These are phyloP conservation scores for Brachypodius melanocephalos DNA, from an alignment of 2,113 vertebrate genomes.

Conservation along the genomic window DNA sequence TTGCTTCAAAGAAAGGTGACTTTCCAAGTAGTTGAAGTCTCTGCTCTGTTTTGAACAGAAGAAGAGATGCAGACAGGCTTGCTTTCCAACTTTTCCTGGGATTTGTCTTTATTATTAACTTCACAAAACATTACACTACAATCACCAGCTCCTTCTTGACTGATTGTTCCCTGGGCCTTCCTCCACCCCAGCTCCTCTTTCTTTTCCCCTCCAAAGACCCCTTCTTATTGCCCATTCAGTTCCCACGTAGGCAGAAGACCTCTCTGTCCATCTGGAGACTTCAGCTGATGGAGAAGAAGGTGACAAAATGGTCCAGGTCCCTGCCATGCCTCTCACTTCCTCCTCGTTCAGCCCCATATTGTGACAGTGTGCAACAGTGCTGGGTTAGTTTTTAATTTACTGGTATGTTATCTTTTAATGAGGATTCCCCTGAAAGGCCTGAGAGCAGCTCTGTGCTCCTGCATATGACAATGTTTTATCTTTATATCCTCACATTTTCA, in stretches of 20 bases:
- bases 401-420: not conserved
- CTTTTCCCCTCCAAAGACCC: not conserved
- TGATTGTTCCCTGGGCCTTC: not conserved
- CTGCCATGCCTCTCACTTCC: not conserved
- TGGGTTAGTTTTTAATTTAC: not conserved
- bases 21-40: not conserved
- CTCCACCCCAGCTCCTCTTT: not conserved
- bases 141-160: not conserved
- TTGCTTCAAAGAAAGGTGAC: conserved; percentile 11
- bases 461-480: not conserved
- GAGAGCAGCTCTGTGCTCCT: not conserved
- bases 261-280: not conserved
- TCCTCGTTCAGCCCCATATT: not conserved
- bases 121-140: not conserved
- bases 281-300: not conserved
- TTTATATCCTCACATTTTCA: not conserved
- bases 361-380: rapidly evolving
- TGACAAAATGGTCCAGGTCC: not conserved
- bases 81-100: not conserved
- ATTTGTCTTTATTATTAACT: not conserved
- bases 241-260: not conserved
- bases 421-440: not conserved
- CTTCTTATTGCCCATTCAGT: not conserved
- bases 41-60: not conserved
- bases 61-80: not conserved